phyloP scores from a whole-genome alignment of 2,888 invertebrate species.

The Gonocerus acuteangulatus region DNA sequence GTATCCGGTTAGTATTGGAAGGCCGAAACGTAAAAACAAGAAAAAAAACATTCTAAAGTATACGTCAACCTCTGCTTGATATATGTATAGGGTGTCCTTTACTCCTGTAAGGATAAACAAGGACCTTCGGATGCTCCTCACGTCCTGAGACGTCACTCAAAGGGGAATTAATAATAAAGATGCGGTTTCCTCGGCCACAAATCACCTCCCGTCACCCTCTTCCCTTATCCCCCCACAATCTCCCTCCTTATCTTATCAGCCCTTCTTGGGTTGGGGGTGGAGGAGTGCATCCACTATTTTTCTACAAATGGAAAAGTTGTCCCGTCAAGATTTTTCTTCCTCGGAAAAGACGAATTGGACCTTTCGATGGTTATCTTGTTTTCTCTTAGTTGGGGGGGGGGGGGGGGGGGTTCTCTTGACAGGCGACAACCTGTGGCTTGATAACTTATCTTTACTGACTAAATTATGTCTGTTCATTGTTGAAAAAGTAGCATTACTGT shows the following conservation, averaged over 20 bases:
- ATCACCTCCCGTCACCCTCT: background rate
- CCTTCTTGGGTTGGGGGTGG: too few species aligned
- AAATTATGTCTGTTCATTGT: background rate
- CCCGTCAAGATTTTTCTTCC: slow-evolving; percentile 1
- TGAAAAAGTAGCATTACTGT: background rate
- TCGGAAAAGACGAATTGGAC: background rate
- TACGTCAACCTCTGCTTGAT: too few species aligned
- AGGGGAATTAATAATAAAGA: slow-evolving; percentile 14
- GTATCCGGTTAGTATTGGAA: too few species aligned
- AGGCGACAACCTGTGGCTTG: background rate
- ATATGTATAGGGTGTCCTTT: too few species aligned
- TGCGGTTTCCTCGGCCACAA: slow-evolving; percentile 12
- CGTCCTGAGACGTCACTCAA: slow-evolving; percentile 7
- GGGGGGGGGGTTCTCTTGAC: too few species aligned
- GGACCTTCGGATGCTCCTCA: background rate
- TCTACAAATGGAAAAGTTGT: slow-evolving; percentile 6
- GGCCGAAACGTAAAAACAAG: too few species aligned
- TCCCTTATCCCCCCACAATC: slow-evolving; percentile 2
- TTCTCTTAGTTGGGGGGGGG: too few species aligned
- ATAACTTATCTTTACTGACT: too few species aligned
- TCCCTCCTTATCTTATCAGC: background rate
- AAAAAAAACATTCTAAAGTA: too few species aligned
- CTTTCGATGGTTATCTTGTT: background rate
- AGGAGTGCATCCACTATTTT: background rate
- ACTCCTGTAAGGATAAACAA: too few species aligned